phyloP scores from a whole-genome alignment of 30 jellyfish, hydroid and myxozoan genomes.

The Haliclystus octoradiatus region DNA sequence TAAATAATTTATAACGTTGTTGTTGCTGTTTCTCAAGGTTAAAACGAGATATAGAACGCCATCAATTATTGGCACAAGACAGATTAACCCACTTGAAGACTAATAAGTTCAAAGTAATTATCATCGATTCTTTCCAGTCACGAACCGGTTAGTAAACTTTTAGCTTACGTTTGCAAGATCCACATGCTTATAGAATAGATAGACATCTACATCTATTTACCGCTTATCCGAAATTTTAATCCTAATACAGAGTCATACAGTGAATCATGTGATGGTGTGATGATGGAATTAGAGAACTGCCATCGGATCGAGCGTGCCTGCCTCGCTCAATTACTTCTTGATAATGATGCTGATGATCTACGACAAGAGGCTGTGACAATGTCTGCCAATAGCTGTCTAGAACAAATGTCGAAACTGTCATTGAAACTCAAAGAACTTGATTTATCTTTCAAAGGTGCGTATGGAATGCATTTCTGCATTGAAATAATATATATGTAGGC shows the following conservation, averaged over 20 bases:
- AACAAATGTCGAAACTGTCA: conserved; percentile 30
- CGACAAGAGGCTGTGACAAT: conserved; percentile 76
- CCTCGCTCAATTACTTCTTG: conserved; percentile 56
- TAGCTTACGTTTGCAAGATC: not conserved
- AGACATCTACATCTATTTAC: not conserved
- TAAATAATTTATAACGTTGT: too few relatives aligned
- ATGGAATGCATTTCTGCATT: too few relatives aligned
- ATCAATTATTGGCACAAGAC: not conserved
- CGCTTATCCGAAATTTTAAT: not conserved
- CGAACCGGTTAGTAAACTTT: not conserved
- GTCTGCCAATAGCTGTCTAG: conserved; percentile 46
- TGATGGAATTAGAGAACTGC: conserved; percentile 68
- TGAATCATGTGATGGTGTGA: conserved; percentile 78
- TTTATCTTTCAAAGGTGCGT: conserved; percentile 59
- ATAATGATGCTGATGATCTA: conserved; percentile 58
- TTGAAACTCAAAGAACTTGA: conserved; percentile 74
- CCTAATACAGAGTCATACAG: not conserved
- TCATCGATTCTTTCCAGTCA: not conserved
- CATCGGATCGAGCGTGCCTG: conserved; percentile 70
- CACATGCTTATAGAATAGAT: not conserved
- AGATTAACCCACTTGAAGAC: not conserved
- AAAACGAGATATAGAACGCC: not conserved
- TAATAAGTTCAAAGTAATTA: not conserved
- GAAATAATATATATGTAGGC: too few relatives aligned
- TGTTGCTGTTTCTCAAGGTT: too few relatives aligned